phyloP scores from a whole-genome alignment of 2,113 vertebrate genomes.

The Aptenodytes patagonicus region DNA sequence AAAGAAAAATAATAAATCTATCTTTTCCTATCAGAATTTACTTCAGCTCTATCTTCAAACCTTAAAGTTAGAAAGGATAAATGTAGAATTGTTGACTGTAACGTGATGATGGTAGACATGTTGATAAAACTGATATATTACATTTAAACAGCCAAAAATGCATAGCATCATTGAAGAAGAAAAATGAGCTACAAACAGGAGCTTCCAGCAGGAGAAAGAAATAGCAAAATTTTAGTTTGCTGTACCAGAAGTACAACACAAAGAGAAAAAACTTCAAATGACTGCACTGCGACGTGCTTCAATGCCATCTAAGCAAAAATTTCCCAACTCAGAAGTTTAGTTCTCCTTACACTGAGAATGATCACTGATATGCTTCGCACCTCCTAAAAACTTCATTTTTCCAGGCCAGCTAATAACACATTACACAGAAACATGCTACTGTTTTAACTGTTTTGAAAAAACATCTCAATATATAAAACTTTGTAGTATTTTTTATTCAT shows the following conservation, averaged over 20 bases:
- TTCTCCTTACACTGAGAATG: not conserved
- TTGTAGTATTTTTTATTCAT: rapidly evolving
- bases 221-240: not conserved
- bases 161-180: not conserved
- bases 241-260: not conserved
- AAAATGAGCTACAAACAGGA: not conserved
- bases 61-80: not conserved
- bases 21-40: not conserved
- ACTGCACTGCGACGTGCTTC: not conserved
- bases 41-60: not conserved
- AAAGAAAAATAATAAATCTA: not conserved
- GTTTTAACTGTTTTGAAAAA: not conserved
- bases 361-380: not conserved
- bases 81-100: not conserved
- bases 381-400: not conserved
- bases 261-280: not conserved
- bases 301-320: conserved; percentile 13
- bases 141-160: not conserved
- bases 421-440: not conserved
- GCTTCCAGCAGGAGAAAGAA: not conserved
- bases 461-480: not conserved
- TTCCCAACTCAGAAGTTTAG: not conserved
- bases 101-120: not conserved
- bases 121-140: not conserved
- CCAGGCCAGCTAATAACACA: not conserved